Percentiles rank a stretch among this genome's conserved stretches.
These are phyloP conservation scores for Eclectus roratus DNA, from an alignment of 2,113 vertebrate species.

Conservation along the genomic window DNA sequence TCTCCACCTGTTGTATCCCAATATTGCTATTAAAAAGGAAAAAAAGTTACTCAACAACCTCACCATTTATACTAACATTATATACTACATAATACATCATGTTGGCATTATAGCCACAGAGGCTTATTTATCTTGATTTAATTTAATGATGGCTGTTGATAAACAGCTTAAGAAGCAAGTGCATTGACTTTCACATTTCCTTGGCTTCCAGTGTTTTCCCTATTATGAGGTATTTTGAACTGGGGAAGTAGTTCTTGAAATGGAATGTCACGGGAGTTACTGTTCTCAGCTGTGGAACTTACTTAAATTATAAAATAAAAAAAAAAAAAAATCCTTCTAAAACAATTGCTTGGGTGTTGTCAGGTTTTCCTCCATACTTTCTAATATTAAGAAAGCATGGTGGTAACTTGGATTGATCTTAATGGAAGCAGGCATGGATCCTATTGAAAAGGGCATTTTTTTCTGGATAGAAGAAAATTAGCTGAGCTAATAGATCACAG, in stretches of 20 bases:
- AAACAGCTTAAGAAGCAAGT: neutral
- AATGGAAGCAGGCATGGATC: neutral
- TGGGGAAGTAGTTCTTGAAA: neutral
- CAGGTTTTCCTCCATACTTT: neutral
- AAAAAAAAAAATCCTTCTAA: neutral
- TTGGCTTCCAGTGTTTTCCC: neutral
- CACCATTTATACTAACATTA: neutral
- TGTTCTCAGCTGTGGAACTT: neutral
- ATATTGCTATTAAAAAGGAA: constrained; percentile 26
- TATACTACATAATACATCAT: neutral
- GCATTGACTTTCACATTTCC: neutral
- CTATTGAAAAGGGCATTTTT: neutral
- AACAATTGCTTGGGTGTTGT: neutral
- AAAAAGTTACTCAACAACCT: neutral
- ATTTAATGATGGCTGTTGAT: neutral
- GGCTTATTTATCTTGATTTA: neutral
- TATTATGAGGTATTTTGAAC: neutral
- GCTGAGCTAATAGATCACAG: neutral
- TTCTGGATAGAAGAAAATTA: neutral
- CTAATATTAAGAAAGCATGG: neutral
- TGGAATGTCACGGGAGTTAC: neutral
- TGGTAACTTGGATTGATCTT: neutral
- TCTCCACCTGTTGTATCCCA: constrained; percentile 56
- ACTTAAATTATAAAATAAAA: neutral
- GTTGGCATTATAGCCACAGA: neutral